A percentile compares a stretch with the other conserved stretches of the same genome.
Evolutionary conservation across 2,888 invertebrate species (phyloP).

Genomic region (Tuta absoluta): DNA sequence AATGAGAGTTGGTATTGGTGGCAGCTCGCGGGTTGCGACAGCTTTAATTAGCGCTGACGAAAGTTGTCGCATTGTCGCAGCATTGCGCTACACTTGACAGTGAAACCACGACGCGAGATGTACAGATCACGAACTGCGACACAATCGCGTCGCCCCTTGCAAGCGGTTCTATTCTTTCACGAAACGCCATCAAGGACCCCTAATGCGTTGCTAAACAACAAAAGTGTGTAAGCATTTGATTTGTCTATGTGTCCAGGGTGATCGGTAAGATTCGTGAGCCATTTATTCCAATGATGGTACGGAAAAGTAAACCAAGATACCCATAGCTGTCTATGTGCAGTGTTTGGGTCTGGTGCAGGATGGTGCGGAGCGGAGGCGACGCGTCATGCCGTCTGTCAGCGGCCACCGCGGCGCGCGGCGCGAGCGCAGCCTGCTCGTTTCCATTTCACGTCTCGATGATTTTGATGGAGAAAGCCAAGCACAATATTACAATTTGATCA

Average conservation of each 20-base stretch:
- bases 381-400: background rate
- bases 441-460: conserved; percentile 69
- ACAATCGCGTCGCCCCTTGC: background rate
- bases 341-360: too few relatives aligned
- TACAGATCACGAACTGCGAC: background rate
- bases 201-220: background rate
- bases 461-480: conserved; percentile 68
- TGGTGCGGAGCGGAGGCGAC: background rate
- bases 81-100: conserved; percentile 24
- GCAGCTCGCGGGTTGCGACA: conserved; percentile 20
- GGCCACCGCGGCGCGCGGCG: background rate
- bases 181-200: background rate
- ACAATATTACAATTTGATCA: conserved; percentile 16
- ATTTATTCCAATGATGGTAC: background rate
- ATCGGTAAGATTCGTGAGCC: background rate
- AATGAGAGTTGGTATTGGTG: conserved; percentile 18
- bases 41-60: conserved; percentile 22
- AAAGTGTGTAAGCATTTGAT: background rate
- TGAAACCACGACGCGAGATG: conserved; percentile 13
- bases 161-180: background rate
- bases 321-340: too few relatives aligned
- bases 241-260: background rate
- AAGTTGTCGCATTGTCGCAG: background rate
- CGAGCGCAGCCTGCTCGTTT: conserved; percentile 39
- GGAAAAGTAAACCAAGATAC: too few relatives aligned